Percentiles rank a stretch among this genome's conserved stretches.
Evolutionary conservation across 2,113 vertebrate species (phyloP).

Genomic region (Gambusia affinis): DNA sequence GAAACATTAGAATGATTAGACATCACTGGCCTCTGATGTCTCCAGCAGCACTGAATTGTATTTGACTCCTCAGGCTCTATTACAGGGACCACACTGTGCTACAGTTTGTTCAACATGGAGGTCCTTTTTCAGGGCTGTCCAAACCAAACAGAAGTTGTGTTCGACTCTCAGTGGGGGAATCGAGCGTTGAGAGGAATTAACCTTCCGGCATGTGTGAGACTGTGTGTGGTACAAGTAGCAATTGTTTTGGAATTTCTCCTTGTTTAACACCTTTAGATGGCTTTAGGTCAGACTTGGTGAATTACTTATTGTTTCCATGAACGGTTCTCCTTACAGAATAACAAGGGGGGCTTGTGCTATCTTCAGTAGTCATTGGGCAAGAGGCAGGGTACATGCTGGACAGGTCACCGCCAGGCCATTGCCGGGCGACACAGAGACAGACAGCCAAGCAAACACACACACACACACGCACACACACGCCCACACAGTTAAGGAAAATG

Average conservation of each 20-base stretch:
- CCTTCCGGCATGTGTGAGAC: slow-evolving; percentile 28
- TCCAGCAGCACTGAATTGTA: slow-evolving; percentile 40
- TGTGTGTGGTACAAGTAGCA: slow-evolving; percentile 51
- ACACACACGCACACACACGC: too few species aligned
- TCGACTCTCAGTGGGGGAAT: slow-evolving; percentile 58
- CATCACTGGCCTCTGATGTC: slow-evolving; percentile 33
- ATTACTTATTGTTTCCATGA: too few species aligned
- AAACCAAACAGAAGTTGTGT: slow-evolving; percentile 71
- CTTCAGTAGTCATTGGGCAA: too few species aligned
- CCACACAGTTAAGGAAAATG: too few species aligned
- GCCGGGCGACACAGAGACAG: too few species aligned
- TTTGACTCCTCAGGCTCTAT: slow-evolving; percentile 39
- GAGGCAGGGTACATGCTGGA: too few species aligned
- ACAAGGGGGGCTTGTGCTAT: too few species aligned
- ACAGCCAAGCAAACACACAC: too few species aligned
- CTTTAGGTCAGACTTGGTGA: slow-evolving; percentile 40
- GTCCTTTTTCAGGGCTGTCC: slow-evolving; percentile 58
- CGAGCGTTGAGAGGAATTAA: slow-evolving; percentile 59
- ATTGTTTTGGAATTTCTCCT: slow-evolving; percentile 69
- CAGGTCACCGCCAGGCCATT: too few species aligned
- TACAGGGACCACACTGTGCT: slow-evolving; percentile 49
- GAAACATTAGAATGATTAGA: slow-evolving; percentile 6
- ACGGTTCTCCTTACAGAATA: too few species aligned
- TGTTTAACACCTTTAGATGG: slow-evolving; percentile 68
- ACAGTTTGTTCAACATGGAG: slow-evolving; percentile 71